phyloP scores from a whole-genome alignment of 2,797 vertebrate genomes.

The Scleropages formosus region DNA sequence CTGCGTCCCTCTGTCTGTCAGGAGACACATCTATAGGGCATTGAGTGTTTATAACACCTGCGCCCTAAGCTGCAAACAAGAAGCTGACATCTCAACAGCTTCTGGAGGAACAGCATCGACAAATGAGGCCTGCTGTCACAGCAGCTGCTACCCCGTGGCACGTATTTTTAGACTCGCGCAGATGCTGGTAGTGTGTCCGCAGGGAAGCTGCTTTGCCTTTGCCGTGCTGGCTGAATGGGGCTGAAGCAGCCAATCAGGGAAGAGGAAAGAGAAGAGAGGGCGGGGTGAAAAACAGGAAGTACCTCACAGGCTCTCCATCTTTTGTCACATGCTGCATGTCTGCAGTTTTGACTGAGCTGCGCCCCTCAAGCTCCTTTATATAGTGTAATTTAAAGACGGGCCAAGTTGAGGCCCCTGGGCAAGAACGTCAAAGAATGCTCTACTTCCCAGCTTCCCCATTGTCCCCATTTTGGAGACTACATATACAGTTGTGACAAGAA shows the following conservation, averaged over 20 bases:
- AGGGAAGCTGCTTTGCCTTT: conserved; percentile 61
- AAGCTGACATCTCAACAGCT: conserved; percentile 54
- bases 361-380: conserved; percentile 1
- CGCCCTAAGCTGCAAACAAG: conserved; percentile 51
- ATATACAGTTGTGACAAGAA: background rate
- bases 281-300: conserved; percentile 23
- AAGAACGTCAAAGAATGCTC: conserved; percentile 14
- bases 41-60: conserved; percentile 48
- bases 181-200: conserved; percentile 68
- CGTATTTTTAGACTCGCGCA: conserved; percentile 71
- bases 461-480: background rate
- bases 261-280: conserved; percentile 47
- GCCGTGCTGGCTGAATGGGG: conserved; percentile 65
- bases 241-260: conserved; percentile 51
- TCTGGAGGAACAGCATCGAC: conserved; percentile 55
- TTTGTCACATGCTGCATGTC: background rate
- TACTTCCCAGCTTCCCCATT: background rate
- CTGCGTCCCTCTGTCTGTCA: conserved; percentile 36
- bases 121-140: conserved; percentile 47
- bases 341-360: background rate
- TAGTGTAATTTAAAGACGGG: conserved; percentile 15
- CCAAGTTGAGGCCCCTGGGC: conserved; percentile 5
- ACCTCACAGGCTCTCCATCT: no score
- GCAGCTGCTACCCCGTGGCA: conserved; percentile 62
- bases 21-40: conserved; percentile 24